Conservation (phyloP, 2,113 vertebrate species). For the Spilogale gracilis region DNA sequence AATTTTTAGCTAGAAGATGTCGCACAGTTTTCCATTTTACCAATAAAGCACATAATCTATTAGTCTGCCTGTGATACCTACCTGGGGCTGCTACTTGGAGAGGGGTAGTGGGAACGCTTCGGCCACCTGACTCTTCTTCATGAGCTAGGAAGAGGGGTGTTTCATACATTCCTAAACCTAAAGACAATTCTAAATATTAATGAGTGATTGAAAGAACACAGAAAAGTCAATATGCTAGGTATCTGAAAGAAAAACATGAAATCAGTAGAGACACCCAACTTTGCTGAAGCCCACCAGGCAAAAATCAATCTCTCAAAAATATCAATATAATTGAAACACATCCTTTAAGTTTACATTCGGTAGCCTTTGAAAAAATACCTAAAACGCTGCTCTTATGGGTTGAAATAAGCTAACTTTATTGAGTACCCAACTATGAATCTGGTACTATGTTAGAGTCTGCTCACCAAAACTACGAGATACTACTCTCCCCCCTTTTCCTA, state of each 20-base stretch:
- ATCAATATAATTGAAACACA: not conserved
- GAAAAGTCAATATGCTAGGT: not conserved
- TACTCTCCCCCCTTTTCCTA: constrained; percentile 1
- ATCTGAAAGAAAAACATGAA: not conserved
- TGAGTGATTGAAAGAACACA: not conserved
- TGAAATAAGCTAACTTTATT: constrained; percentile 3
- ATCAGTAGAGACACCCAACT: not conserved
- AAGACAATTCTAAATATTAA: constrained; percentile 67
- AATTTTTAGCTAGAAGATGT: not conserved
- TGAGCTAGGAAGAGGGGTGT: constrained; percentile 94
- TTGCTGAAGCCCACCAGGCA: not conserved
- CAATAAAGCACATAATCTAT: not conserved
- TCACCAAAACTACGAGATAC: constrained; percentile 1
- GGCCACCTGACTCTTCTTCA: constrained; percentile 95
- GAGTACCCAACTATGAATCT: not conserved
- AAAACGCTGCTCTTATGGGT: not conserved
- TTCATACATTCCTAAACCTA: constrained; percentile 97
- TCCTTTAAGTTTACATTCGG: not conserved
- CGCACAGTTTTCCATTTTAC: not conserved
- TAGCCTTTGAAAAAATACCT: not conserved
- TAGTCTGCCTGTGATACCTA: constrained; percentile 73
- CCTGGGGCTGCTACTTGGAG: constrained; percentile 93
- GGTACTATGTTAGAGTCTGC: not conserved
- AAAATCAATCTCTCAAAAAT: constrained; percentile 23
- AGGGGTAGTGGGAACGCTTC: constrained; percentile 95